Evolutionary conservation across 1,140 invertebrate genomes (phyloP), one percentile per base, ranked within the genome.

Genomic region (Conus ventricosus): DNA sequence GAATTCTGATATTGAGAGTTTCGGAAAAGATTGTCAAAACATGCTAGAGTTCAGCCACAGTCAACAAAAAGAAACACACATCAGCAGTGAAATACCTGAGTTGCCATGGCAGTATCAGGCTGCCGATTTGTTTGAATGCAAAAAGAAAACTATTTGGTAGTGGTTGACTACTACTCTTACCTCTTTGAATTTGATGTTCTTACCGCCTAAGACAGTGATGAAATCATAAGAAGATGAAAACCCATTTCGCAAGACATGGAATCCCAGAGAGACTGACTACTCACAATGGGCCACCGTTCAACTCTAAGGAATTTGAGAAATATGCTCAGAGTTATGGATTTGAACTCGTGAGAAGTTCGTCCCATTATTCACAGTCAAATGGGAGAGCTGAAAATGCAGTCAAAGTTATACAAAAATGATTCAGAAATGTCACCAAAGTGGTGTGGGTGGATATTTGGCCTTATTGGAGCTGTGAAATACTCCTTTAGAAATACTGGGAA

Each of bases 41-140:
- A 75, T 75, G 71, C 23, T 5, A 20, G 11, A 55, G 63, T 84
- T 60, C 63, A 27, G 17, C 15, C 8, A 4, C 5, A 5, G 54
- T n/a, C 83, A 84, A 39, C 83, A 84, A 60, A 84, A 84, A 25
- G 51, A 84, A 60, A 2, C 83, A 60, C 15, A 63, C 5, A 54
- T 55, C 25, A 27, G 8, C 25, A 55, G 63, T 60, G 55, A 20
- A 11, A 54, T 57, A 11, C 55, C 83, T n/a, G 71, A 75, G 17
- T n/a, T 75, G n/a, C 71, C 71, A 25, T 75, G 71, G 71, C 71
- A 75, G n/a, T 75, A 75, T 75, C 20, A 1, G n/a, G 71, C 3
- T 20, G 71, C 17, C 1, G 71, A 75, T 4, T n/a, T 75, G 71
- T 75, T 75, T n/a, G 71, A n/a, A 75, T 8, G 7, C 23, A 13